Conservation (phyloP, 92 coral and sea anemone species). For the Nematostella vectensis region DNA sequence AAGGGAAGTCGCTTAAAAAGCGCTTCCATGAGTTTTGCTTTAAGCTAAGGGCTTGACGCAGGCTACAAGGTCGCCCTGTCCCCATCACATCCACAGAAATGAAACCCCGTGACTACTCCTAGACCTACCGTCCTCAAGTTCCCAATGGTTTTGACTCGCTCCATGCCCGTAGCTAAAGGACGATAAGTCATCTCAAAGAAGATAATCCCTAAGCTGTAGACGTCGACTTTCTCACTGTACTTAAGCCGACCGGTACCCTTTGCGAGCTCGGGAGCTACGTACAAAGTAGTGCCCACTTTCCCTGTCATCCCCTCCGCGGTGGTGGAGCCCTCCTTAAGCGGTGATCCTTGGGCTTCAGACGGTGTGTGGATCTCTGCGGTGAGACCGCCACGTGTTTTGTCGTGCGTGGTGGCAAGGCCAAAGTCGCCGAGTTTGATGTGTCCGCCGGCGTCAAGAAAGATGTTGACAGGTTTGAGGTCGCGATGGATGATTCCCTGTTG, state of each 20-base stretch:
- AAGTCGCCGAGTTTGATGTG: constrained; percentile 95
- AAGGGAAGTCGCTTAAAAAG: too few relatives aligned
- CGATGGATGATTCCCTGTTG: constrained; percentile 99
- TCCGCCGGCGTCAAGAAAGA: constrained; percentile 87
- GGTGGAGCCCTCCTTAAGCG: constrained; percentile 37
- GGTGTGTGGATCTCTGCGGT: constrained; percentile 33
- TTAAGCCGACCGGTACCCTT: constrained; percentile 55
- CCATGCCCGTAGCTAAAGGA: constrained; percentile 87
- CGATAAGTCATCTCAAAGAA: constrained; percentile 96
- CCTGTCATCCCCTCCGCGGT: constrained; percentile 90
- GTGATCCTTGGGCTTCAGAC: constrained; percentile 20
- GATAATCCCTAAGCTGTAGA: constrained; percentile 92
- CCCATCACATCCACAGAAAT: too few relatives aligned
- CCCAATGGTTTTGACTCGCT: constrained; percentile 67
- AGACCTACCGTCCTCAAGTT: constrained; percentile 76
- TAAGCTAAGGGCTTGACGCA: too few relatives aligned
- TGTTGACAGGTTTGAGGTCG: constrained; percentile 93
- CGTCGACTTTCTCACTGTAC: constrained; percentile 89
- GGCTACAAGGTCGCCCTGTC: too few relatives aligned
- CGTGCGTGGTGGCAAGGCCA: constrained; percentile 91
- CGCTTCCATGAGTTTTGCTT: too few relatives aligned
- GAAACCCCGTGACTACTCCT: too few relatives aligned
- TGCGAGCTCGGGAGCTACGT: constrained; percentile 93
- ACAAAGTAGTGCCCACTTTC: constrained; percentile 86
- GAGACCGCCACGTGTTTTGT: constrained; percentile 68